Conservation (phyloP, 2,888 invertebrate genomes). For the Lumbricus terrestris region DNA sequence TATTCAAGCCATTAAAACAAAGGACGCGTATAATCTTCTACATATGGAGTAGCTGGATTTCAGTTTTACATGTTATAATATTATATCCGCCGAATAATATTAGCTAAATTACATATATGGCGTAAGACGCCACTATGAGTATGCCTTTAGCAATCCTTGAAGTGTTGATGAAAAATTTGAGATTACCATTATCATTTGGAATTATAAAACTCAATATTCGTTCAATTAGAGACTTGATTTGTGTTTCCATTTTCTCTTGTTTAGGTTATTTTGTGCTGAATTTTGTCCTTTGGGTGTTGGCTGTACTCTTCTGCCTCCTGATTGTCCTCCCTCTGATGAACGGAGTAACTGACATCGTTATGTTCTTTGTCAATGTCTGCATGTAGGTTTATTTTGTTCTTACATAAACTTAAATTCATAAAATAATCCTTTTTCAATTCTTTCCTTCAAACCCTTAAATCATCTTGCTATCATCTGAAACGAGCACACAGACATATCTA, state of each 20-base stretch:
- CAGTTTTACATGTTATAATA: background rate
- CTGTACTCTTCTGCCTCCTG: constrained; percentile 35
- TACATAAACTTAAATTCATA: background rate
- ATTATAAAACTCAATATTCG: background rate
- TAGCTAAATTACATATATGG: background rate
- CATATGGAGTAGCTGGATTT: background rate
- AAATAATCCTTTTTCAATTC: too few relatives aligned
- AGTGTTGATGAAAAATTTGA: background rate
- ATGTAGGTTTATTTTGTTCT: constrained; percentile 31
- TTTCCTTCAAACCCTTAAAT: too few relatives aligned
- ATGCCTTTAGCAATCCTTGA: background rate
- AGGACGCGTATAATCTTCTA: background rate
- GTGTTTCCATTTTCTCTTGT: background rate
- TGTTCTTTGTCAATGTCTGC: constrained; percentile 37
- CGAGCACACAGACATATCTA: too few relatives aligned
- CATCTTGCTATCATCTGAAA: too few relatives aligned
- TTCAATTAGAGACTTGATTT: background rate
- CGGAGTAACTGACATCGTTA: constrained; percentile 33
- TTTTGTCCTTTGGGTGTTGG: constrained; percentile 38
- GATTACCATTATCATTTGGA: background rate
- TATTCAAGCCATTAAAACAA: background rate
- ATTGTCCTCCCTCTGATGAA: constrained; percentile 39
- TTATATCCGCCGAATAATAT: background rate
- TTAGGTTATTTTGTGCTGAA: constrained; percentile 43
- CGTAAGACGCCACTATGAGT: background rate